phyloP scores from a whole-genome alignment of 92 coral and sea anemone genomes.

The Phenganax stokvisi region DNA sequence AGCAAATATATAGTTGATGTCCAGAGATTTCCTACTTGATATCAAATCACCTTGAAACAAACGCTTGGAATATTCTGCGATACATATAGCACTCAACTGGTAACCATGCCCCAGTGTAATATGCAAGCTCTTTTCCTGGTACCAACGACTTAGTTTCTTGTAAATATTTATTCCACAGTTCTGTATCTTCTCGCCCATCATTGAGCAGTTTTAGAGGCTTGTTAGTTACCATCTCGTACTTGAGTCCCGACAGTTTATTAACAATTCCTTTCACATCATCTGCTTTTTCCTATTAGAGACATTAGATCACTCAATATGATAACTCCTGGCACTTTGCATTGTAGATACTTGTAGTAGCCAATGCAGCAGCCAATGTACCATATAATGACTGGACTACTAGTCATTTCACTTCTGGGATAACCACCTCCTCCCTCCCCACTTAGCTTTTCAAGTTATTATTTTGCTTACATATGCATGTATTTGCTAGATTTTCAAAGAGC shows the following conservation, averaged over 20 bases:
- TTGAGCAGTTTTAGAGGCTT: slow-evolving; percentile 59
- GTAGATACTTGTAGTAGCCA: background rate
- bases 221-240: slow-evolving; percentile 78
- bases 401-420: too few relatives aligned
- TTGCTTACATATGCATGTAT: background rate
- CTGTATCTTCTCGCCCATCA: slow-evolving; percentile 57
- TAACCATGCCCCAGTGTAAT: slow-evolving; percentile 88
- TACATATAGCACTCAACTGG: slow-evolving; percentile 83
- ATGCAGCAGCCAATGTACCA: background rate
- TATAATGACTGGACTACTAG: too few relatives aligned
- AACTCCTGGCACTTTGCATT: background rate
- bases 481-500: too few relatives aligned
- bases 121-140: slow-evolving; percentile 52
- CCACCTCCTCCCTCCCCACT: too few relatives aligned
- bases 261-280: slow-evolving; percentile 78
- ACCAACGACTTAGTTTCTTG: slow-evolving; percentile 55
- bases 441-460: background rate
- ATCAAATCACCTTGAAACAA: slow-evolving; percentile 56
- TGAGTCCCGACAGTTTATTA: slow-evolving; percentile 67
- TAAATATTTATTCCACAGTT: slow-evolving; percentile 67
- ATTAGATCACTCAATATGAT: background rate
- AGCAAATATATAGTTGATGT: background rate
- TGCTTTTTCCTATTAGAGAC: slow-evolving; percentile 52
- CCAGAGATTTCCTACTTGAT: too few relatives aligned
- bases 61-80: slow-evolving; percentile 86